Evolutionary conservation across 2,797 vertebrate species (phyloP), one percentile per base, ranked within the genome.

Genomic region (Petrocephalus sullivani): DNA sequence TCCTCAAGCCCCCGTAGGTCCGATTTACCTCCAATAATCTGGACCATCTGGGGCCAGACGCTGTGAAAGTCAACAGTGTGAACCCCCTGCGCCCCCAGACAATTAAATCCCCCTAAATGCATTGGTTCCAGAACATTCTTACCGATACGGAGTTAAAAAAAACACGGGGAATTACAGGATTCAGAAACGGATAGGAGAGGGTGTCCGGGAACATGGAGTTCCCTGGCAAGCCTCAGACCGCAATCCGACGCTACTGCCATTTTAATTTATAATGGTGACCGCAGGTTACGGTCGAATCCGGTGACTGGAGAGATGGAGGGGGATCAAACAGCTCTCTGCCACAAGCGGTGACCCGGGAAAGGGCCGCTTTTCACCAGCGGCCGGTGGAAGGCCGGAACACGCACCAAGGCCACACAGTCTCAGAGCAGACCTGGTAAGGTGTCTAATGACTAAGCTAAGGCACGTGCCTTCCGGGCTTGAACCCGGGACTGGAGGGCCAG

Each of bases 1-100:
- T 21, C n/a, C 19, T n/a, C 33, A 19, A 81, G 19, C 19, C 46
- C 75, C 19, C 16, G 19, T 19, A 81, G 75, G 75, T 81, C 41
- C 6, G 33, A 46, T 51, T 81, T 81, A 81, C 75, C 46, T 71
- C 64, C 64, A 37, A 1, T 46, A 81, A 46, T 46, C 37, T 81
- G 19, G 16, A 81, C 75, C 75, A 81, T 51, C 75, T 81, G 75
- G 46, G 75, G 75, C 75, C 46, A 81, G 75, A 81, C 75, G 37
- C 75, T 49, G 75, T 37, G 37, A 49, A 81, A 81, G 46, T 37
- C 33, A n/a, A 81, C 37, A 49, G 46, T 51, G 75, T 51, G 28
- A 37, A 5, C 57, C 4, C 56, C 9, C 60, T n/a, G 0, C 4
- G 4, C 28, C 37, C 71, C 41, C 33, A 2, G 8, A 81, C 75